phyloP scores from a whole-genome alignment of 2,113 vertebrate species.

The Zapus hudsonius region DNA sequence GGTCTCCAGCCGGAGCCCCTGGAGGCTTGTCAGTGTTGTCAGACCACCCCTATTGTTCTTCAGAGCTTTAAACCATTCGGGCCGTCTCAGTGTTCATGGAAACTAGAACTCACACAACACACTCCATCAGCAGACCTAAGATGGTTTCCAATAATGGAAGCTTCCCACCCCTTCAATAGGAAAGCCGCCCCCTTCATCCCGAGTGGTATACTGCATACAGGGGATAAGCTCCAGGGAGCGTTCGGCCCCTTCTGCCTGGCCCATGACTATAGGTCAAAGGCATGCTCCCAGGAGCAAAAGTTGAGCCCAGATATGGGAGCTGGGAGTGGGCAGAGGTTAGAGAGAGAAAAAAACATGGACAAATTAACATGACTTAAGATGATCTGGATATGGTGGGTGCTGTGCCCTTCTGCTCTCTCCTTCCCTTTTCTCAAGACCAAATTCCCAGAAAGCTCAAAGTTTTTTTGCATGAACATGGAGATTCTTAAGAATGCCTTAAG shows the following conservation, averaged over 20 bases:
- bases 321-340: background rate
- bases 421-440: background rate
- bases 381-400: rapidly evolving
- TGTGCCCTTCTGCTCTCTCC: background rate
- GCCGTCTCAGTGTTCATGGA: background rate
- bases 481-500: background rate
- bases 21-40: background rate
- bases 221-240: background rate
- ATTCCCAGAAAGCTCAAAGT: background rate
- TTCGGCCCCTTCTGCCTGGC: background rate
- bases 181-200: background rate
- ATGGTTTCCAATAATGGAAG: background rate
- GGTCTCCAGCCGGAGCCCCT: background rate
- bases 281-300: background rate
- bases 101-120: background rate
- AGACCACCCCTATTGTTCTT: background rate
- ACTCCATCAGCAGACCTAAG: background rate
- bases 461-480: background rate
- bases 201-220: background rate
- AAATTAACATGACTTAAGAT: background rate
- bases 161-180: background rate
- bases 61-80: background rate
- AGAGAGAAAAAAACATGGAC: background rate
- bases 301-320: too few relatives aligned
- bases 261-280: background rate